Conservation (phyloP, 2,888 invertebrate species). For the Xestia xanthographa region DNA sequence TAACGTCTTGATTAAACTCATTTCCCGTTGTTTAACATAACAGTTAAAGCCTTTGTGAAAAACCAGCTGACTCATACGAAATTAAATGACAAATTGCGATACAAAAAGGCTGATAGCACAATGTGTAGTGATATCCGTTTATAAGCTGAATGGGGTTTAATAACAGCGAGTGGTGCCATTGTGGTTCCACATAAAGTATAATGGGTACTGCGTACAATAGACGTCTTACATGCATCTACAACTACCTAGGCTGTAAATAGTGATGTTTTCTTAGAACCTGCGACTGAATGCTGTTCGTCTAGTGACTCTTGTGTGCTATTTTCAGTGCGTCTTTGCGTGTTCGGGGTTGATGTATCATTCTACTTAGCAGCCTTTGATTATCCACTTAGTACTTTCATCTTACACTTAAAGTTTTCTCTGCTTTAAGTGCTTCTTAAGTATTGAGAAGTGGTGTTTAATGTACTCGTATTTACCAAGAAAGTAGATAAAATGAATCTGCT, state of each 20-base stretch:
- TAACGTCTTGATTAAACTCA: constrained; percentile 57
- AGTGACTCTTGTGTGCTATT: constrained; percentile 43
- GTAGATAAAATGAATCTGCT: not conserved
- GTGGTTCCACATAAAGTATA: constrained; percentile 56
- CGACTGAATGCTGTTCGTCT: constrained; percentile 43
- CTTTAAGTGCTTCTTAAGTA: constrained; percentile 14
- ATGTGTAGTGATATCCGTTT: constrained; percentile 75
- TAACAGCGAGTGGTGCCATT: constrained; percentile 63
- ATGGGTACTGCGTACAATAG: constrained; percentile 35
- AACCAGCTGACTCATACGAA: constrained; percentile 60
- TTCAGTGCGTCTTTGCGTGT: constrained; percentile 38
- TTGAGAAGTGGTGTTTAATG: constrained; percentile 6
- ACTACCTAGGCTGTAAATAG: constrained; percentile 51
- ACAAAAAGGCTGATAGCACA: constrained; percentile 68
- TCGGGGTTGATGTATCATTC: constrained; percentile 21
- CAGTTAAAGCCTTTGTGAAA: constrained; percentile 48
- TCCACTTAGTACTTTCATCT: constrained; percentile 46
- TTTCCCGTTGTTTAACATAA: constrained; percentile 62
- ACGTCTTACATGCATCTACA: constrained; percentile 25
- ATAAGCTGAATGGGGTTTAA: constrained; percentile 57
- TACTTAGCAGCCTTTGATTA: constrained; percentile 33
- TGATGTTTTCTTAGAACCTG: constrained; percentile 61
- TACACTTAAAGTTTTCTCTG: constrained; percentile 25
- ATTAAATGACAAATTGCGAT: constrained; percentile 58
- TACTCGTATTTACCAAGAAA: constrained; percentile 1